Evolutionary conservation across 2,797 vertebrate genomes (phyloP).

Genomic region (Diplodus sargus): DNA sequence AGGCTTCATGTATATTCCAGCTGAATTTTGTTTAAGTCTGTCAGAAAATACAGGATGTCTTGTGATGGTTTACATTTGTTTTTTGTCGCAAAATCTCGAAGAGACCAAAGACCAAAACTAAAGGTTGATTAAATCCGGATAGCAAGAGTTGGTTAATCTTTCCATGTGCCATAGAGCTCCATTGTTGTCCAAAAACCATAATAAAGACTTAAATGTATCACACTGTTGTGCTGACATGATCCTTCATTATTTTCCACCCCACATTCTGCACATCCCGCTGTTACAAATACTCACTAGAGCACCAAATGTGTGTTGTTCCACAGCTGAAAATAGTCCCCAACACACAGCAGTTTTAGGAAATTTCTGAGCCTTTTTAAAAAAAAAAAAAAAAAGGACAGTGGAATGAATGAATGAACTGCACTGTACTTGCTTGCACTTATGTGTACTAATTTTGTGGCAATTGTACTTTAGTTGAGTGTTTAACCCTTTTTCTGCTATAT

Average conservation of each 20-base stretch:
- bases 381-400: no score
- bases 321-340: neutral
- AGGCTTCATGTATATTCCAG: constrained; percentile 36
- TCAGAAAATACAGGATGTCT: constrained; percentile 9
- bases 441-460: no score
- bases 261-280: neutral
- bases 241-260: neutral
- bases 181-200: neutral
- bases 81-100: no score
- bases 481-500: no score
- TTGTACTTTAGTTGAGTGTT: no score
- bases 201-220: neutral
- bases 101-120: neutral
- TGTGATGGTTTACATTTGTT: no score
- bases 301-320: neutral
- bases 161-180: neutral
- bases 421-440: no score
- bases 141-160: no score
- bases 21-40: constrained; percentile 4
- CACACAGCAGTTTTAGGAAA: no score
- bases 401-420: no score
- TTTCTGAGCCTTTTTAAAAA: no score
- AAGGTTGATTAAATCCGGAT: neutral
- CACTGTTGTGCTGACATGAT: neutral
- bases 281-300: neutral